phyloP scores from a whole-genome alignment of 2,113 vertebrate genomes.

The Boleophthalmus pectinirostris region DNA sequence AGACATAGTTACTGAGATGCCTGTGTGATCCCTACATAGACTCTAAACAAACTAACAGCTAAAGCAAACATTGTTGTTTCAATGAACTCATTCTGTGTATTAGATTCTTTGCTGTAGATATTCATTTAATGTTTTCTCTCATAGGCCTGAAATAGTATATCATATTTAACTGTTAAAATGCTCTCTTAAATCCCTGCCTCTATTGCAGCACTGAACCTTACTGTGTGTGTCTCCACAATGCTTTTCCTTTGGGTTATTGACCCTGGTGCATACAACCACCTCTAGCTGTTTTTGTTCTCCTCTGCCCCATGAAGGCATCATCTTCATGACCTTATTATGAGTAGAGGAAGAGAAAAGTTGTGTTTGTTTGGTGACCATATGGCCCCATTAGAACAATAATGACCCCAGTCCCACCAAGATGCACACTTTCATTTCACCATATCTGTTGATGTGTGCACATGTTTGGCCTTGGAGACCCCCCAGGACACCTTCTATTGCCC shows the following conservation, averaged over 20 bases:
- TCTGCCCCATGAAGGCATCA: slow-evolving; percentile 62
- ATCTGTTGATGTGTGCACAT: background rate
- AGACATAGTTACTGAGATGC: no score
- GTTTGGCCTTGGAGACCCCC: slow-evolving; percentile 57
- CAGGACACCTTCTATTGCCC: slow-evolving; percentile 62
- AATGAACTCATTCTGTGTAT: no score
- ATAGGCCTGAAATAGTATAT: background rate
- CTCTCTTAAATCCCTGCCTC: background rate
- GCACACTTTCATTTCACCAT: slow-evolving; percentile 38
- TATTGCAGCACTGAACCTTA: background rate
- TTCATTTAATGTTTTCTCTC: background rate
- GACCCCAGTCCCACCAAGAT: slow-evolving; percentile 73
- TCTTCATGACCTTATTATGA: slow-evolving; percentile 74
- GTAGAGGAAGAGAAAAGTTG: slow-evolving; percentile 63
- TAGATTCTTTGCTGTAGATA: no score
- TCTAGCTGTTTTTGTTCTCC: slow-evolving; percentile 39
- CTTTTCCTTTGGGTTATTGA: slow-evolving; percentile 43
- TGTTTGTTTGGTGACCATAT: slow-evolving; percentile 82
- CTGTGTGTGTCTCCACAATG: background rate
- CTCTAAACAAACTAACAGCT: no score
- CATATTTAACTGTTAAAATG: no score
- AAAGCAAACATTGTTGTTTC: no score
- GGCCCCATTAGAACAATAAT: slow-evolving; percentile 80
- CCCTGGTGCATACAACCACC: slow-evolving; percentile 40
- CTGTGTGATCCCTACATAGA: no score